phyloP scores from a whole-genome alignment of 37 sponge, comb jelly and placozoan genomes.

The Halisarca cf. caerulea region DNA sequence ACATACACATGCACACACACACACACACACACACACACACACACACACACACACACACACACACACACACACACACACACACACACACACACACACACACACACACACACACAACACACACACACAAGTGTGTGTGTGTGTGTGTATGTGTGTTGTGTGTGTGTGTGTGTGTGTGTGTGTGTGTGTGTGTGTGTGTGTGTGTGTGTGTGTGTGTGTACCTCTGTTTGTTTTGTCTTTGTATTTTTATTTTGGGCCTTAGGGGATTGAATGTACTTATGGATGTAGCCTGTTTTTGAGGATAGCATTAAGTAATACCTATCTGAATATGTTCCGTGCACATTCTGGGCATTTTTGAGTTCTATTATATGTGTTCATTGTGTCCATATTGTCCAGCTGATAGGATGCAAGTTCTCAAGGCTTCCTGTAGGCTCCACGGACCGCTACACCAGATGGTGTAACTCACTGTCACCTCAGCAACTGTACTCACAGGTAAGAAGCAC shows the following conservation, averaged over 20 bases:
- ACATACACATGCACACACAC: not conserved
- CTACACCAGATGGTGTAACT: constrained; percentile 80
- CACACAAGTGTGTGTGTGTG: not conserved
- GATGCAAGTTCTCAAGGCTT: constrained; percentile 54
- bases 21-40: not conserved
- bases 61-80: not conserved
- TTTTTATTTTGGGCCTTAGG: no score
- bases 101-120: not conserved
- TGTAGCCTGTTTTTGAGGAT: no score
- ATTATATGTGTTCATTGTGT: not conserved
- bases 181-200: constrained; percentile 1
- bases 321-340: not conserved
- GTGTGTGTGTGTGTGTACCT: constrained; percentile 30
- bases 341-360: not conserved
- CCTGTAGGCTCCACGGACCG: constrained; percentile 77
- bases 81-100: not conserved
- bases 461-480: constrained; percentile 58
- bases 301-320: no score
- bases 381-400: constrained; percentile 54
- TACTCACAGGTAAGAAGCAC: constrained; percentile 60
- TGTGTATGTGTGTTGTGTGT: not conserved
- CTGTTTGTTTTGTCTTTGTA: no score
- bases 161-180: not conserved
- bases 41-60: not conserved
- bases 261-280: not conserved